phyloP scores from a whole-genome alignment of 2,113 vertebrate genomes.

The Daphoenositta chrysoptera region DNA sequence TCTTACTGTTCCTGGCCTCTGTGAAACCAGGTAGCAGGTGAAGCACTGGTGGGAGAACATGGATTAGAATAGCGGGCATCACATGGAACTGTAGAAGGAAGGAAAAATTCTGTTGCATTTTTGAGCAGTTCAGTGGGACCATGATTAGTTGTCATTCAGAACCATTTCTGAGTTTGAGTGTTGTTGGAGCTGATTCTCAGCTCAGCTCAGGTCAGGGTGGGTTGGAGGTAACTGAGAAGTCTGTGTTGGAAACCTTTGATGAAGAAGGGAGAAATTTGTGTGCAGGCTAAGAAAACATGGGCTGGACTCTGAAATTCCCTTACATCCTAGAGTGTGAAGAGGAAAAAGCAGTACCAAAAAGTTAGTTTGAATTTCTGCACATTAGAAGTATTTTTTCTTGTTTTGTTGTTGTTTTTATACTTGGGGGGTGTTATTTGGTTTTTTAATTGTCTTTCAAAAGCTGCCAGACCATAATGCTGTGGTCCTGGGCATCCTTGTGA shows the following conservation, averaged over 20 bases:
- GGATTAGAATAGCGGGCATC: background rate
- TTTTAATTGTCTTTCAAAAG: background rate
- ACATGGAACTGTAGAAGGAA: background rate
- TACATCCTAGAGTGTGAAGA: background rate
- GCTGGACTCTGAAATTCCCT: background rate
- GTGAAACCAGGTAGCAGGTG: background rate
- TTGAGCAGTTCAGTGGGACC: background rate
- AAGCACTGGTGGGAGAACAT: background rate
- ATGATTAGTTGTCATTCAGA: background rate
- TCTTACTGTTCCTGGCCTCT: background rate
- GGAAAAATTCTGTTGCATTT: background rate
- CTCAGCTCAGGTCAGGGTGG: background rate
- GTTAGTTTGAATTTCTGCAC: background rate
- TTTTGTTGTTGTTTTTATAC: background rate
- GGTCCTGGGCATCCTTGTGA: background rate
- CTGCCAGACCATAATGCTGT: background rate
- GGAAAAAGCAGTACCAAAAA: background rate
- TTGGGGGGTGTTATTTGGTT: background rate
- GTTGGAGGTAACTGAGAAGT: background rate
- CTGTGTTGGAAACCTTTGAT: background rate
- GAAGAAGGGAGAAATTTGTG: background rate
- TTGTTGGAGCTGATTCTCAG: background rate
- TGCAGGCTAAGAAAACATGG: background rate
- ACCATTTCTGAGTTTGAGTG: background rate
- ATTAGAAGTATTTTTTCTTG: background rate